Base-by-base conservation (phyloP, 2,888 invertebrate species). In the Drosophila stalkeri region DNA sequence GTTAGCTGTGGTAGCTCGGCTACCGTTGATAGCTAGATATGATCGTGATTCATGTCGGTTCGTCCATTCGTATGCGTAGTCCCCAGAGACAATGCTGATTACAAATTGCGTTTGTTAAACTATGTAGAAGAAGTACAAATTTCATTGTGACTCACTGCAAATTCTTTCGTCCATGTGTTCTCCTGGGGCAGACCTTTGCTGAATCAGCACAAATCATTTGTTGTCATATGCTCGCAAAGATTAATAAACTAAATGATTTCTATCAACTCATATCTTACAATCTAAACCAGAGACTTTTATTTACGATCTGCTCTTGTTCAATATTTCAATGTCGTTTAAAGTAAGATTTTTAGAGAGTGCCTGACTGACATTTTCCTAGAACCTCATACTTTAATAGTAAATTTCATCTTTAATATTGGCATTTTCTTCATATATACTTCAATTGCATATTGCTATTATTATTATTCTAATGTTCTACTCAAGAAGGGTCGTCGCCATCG, bases 31-130 rank as follows among this genome's bases (percentile, higher is more conserved):
- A 57, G 63, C 39, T 23, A 57, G 62, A 64, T 75, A 75, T 11
- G 60, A 46, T 4, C 33, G 52, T 77, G 77, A 77, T 80, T 80
- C 77, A 77, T 62, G 33, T 14, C 6, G 23, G 37, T 12, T 46
- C 18, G 9, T 5, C 23, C 49, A 43, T 35, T 23, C 49, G 39
- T 37, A 35, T 49, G 37, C 57, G 49, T 39, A 61, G 52, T 44
- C 51, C 39, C 35, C 63, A 62, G 12, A 72, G 23, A 27, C 52
- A 59, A 60, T 18, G 11, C 51, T 49, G 76, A 80, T 76, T 12
- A 39, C 27, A 46, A 43, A 12, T 14, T 18, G 57, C 33, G 11
- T 37, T 49, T 49, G 5, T 43, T 18, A 39, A 59, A 39, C 23
- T 9, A 54, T 41, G 31, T 2, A 4, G n/a, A 11, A 2, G 20